Evolutionary conservation across 2,888 invertebrate genomes (phyloP), one percentile per base, ranked within the genome.

Genomic region (Allygus modestus): DNA sequence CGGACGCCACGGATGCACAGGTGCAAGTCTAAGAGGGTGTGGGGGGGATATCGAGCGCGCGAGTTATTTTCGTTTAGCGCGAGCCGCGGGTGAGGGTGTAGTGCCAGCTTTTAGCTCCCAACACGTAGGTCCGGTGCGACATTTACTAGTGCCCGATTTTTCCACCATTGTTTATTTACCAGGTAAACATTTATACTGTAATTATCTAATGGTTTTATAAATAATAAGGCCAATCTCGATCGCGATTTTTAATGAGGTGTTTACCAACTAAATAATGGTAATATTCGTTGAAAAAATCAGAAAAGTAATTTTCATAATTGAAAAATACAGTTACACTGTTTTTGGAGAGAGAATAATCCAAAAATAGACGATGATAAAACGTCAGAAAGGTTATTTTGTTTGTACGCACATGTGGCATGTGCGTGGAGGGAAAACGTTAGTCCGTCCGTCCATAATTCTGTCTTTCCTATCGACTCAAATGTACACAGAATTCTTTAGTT

Each of bases 101-200:
- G 65, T 31, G 65, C 65, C 65, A 65, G 65, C 65, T 65, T 65
- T 65, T 65, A 65, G 65, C 31, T 31, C 20, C 31, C 65, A 17
- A 65, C 65, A 65, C 65, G 28, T 65, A 12, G 65, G 17, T 26
- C 31, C 9, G 17, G 31, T 31, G 65, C 20, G 11, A 28, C 65
- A n/a, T 31, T 65, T 31, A 20, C 31, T 31, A 9, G 65, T 31
- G 28, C 28, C 9, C 28, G 28, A 31, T 12, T 65, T 28, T 31
- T 5, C 2, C 17, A 9, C 4, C 5, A 26, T 31, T 65, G 65
- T 28, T 65, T 65, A 31, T 17, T 28, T 65, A 2, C 15, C 31
- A 65, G 65, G 65, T 65, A 65, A 58, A 65, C 28, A 65, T 65
- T 54, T 54, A 46, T 11, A 58, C 4, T 7, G 4, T 4, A 28